phyloP scores from a whole-genome alignment of 2,797 vertebrate genomes.

The Thunnus albacares region DNA sequence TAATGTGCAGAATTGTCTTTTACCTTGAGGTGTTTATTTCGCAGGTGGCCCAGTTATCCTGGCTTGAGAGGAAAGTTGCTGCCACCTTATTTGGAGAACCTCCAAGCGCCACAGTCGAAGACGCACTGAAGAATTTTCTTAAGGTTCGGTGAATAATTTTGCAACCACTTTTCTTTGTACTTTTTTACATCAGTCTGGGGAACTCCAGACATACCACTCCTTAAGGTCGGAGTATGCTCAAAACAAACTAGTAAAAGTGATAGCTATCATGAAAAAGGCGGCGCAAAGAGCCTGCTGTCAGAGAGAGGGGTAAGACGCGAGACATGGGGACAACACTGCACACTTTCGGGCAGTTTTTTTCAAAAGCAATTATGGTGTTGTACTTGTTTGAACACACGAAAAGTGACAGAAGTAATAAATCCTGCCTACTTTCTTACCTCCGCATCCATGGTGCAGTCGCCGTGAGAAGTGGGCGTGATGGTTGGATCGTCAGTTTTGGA shows the following conservation, averaged over 20 bases:
- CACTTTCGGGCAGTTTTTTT: too few species aligned
- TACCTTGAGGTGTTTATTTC: constrained; percentile 5
- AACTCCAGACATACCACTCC: background rate
- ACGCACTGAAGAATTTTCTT: constrained; percentile 93
- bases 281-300: background rate
- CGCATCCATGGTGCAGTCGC: background rate
- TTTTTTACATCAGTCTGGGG: background rate
- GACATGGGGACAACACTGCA: too few species aligned
- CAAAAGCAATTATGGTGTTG: background rate
- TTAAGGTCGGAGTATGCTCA: background rate
- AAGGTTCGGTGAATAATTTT: constrained; percentile 84
- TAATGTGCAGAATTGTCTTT: background rate
- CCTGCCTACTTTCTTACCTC: background rate
- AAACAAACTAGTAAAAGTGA: background rate
- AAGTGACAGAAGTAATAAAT: background rate
- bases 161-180: too few species aligned
- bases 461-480: background rate
- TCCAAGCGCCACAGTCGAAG: constrained; percentile 92
- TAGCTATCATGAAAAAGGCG: background rate
- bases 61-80: constrained; percentile 97
- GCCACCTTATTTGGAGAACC: constrained; percentile 93
- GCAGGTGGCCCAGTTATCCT: constrained; percentile 94
- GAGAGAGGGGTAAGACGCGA: background rate
- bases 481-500: background rate
- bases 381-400: background rate